Evolutionary conservation across 2,113 vertebrate species (phyloP), one percentile per base, ranked within the genome.

Genomic region (Hepsetus odoe): DNA sequence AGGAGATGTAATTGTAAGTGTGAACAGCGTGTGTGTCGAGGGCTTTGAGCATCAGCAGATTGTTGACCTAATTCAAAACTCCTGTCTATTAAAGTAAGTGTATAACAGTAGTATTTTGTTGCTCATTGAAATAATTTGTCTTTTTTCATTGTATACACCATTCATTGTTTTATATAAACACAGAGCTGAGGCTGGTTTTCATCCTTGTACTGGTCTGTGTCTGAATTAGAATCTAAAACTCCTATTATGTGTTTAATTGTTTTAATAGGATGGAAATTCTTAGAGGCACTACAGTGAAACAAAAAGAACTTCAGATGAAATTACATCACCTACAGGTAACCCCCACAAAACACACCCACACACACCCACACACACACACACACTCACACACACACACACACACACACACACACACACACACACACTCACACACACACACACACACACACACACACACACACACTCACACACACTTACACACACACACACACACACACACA

Each of bases 1-100:
- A 96, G 95, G 94, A n/a, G 92, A 95, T 44, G 90, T 94, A 86
- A 90, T 96, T 44, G 33, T 87, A 56, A 85, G 83, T 18, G 89
- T 96, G 85, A 96, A 95, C 9, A 91, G 92, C 0, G 61, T 92
- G 2, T 90, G 2, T 83, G 90, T 82, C 0, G 85, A 92, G 71
- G 94, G 93, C 0, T 94, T 91, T n/a, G 86, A 77, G 0, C 92
- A 94, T 88, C 92, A 92, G 84, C 90, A 95, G 49, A 92, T 95
- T 1, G 93, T 94, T 32, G 89, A 93, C 76, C 80, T 94, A 81
- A 92, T 96, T 83, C 90, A 89, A 80, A 88, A 92, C 0, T 90
- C 93, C 81, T 94, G 92, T 76, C 71, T 83, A 6, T 68, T 96
- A 80, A 94, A 89, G 95, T 96, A 91, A 83, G 84, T n/a, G n/a